phyloP scores from a whole-genome alignment of 2,113 vertebrate species.

The Stegastes partitus region DNA sequence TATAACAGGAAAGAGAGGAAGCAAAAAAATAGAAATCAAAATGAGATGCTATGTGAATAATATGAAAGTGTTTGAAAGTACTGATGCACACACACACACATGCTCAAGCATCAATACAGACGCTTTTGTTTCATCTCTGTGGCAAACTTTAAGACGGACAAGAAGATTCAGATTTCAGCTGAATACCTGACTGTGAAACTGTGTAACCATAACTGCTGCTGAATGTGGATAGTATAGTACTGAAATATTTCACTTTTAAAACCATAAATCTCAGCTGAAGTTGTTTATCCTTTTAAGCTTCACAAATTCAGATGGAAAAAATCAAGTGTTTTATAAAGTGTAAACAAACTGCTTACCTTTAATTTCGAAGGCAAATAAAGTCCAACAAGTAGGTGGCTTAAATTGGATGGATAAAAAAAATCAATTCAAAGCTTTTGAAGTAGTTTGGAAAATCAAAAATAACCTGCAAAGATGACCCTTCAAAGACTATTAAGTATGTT shows the following conservation, averaged over 20 bases:
- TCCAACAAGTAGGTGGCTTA: no score
- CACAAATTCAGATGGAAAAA: neutral
- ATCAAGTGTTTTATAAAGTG: no score
- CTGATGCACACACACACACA: neutral
- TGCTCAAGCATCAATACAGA: neutral
- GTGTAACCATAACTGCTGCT: neutral
- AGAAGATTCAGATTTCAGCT: conserved; percentile 4
- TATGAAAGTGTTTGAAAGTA: conserved; percentile 19
- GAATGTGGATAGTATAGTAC: no score
- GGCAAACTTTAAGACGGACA: neutral
- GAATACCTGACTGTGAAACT: neutral
- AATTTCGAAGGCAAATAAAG: no score
- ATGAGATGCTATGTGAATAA: neutral
- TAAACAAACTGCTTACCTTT: no score
- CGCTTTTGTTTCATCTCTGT: neutral
- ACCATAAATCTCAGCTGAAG: neutral
- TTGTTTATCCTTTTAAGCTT: neutral
- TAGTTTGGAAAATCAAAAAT: no score
- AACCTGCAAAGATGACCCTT: no score
- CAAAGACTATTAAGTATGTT: no score
- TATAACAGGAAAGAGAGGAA: neutral
- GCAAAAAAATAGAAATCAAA: neutral
- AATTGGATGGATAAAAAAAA: no score
- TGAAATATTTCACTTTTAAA: neutral
- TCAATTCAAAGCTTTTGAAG: no score